These are phyloP conservation scores for Blastomussa wellsi DNA, from an alignment of 92 coral and sea anemone species.

Conservation along the genomic window DNA sequence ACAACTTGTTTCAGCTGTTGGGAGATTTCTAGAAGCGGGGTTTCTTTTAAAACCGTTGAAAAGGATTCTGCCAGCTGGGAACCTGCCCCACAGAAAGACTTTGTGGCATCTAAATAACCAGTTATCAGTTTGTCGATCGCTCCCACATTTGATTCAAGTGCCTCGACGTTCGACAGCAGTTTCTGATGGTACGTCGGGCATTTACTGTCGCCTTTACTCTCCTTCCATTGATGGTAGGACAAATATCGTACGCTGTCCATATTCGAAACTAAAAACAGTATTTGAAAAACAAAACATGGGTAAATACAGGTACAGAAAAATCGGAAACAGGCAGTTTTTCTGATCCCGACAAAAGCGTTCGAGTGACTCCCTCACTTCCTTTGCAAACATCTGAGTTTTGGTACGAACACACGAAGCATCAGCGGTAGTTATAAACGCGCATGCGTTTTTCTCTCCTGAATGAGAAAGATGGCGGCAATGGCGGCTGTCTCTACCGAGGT, in stretches of 20 bases:
- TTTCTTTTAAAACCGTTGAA: slow-evolving; percentile 86
- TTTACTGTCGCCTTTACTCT: slow-evolving; percentile 74
- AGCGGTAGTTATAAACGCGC: slow-evolving; percentile 20
- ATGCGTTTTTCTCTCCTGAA: slow-evolving; percentile 7
- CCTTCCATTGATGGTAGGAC: slow-evolving; percentile 91
- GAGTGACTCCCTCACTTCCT: slow-evolving; percentile 24
- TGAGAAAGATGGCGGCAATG: slow-evolving; percentile 75
- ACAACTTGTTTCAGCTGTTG: slow-evolving; percentile 97
- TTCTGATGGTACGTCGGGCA: slow-evolving; percentile 77
- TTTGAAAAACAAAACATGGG: slow-evolving; percentile 33
- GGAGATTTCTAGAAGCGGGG: slow-evolving; percentile 92
- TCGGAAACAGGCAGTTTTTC: slow-evolving; percentile 13
- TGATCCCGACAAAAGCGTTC: slow-evolving; percentile 11
- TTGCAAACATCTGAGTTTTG: slow-evolving; percentile 10
- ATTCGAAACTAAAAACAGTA: slow-evolving; percentile 5
- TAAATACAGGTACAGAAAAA: neutral
- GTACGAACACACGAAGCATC: neutral
- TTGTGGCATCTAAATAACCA: slow-evolving; percentile 92
- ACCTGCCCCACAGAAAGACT: slow-evolving; percentile 96
- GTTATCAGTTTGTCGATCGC: slow-evolving; percentile 83
- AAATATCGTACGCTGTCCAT: slow-evolving; percentile 91
- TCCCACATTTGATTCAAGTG: slow-evolving; percentile 79
- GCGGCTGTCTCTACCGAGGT: slow-evolving; percentile 58
- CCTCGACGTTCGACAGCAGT: slow-evolving; percentile 80
- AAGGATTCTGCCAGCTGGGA: slow-evolving; percentile 92